Evolutionary conservation across 2,797 vertebrate genomes (phyloP), one percentile per base, ranked within the genome.

Genomic region (Muscicapa comitata): DNA sequence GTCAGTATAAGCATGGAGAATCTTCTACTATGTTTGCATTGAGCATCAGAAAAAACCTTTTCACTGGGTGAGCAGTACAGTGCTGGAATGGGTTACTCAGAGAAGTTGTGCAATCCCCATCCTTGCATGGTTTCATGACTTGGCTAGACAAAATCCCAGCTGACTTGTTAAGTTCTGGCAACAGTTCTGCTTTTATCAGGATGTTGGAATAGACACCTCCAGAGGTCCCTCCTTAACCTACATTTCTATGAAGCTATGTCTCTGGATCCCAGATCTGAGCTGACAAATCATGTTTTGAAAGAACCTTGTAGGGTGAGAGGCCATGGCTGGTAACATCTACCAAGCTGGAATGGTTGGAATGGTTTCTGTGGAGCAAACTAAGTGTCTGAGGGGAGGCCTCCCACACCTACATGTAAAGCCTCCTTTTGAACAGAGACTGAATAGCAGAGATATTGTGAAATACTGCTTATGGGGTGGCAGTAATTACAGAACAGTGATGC

Each of bases 131-230:
- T 91, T 88, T 74, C 57, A 83, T 25, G 6, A 76, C 54, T 91
- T 90, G 76, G 57, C 68, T 72, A 83, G 65, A 80, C 62, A 72
- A 83, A 95, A 75, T 55, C 88, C 90, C 47, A 80, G 47, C 76
- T 94, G 85, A 88, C 61, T 54, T 80, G 58, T 50, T 75, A 74
- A 73, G 12, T 51, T 55, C 58, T 91, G 66, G 61, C 70, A 84
- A 58, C 28, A 66, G 35, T 50, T 80, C 68, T 86, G 14, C 61
- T 95, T 75, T 68, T 58, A 84, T 89, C 42, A 75, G 42, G 47
- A 75, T 79, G 40, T 33, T 72, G 54, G 54, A 80, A 74, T 51
- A 72, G 6, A 77, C 42, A 68, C 28, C 23, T 83, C 61, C 75
- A 77, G 65, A 86, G 53, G 54, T 65, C 54, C 35, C 17, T 83